Evolutionary conservation across 2,797 vertebrate genomes (phyloP).

Genomic region (Danio kyathit): DNA sequence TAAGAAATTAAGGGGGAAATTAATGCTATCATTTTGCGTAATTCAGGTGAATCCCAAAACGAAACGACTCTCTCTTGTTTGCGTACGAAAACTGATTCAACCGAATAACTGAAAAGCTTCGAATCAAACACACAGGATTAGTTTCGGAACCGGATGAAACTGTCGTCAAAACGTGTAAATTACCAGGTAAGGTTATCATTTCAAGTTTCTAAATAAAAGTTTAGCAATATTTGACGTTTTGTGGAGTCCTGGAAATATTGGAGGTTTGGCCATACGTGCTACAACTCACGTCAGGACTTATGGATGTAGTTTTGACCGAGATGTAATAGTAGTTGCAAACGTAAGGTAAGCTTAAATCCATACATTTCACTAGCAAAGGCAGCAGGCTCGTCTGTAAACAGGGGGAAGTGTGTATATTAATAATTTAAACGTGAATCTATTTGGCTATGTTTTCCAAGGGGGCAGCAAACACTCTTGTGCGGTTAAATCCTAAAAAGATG

Average conservation of each 20-base stretch:
- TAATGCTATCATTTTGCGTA: too few relatives aligned
- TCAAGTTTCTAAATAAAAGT: not conserved
- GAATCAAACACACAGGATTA: not conserved
- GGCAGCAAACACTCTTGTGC: not conserved
- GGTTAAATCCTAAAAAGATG: not conserved
- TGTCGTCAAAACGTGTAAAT: not conserved
- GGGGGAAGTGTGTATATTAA: not conserved
- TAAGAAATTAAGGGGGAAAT: too few relatives aligned
- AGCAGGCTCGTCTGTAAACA: not conserved
- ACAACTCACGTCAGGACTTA: not conserved
- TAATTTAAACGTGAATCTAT: not conserved
- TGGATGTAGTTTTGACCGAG: too few relatives aligned
- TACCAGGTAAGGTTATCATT: not conserved
- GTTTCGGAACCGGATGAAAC: not conserved
- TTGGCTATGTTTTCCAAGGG: not conserved
- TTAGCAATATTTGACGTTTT: slow-evolving; percentile 10
- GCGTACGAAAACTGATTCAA: not conserved
- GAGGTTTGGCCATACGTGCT: not conserved
- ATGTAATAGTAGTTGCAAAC: not conserved
- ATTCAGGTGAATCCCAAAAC: too few relatives aligned
- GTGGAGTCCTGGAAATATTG: not conserved
- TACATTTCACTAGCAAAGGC: not conserved
- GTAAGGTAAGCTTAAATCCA: not conserved
- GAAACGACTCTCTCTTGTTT: not conserved
- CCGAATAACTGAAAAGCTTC: not conserved